Conservation (phyloP, 37 sponge, comb jelly and placozoan genomes). For the Axinella damicornis region DNA sequence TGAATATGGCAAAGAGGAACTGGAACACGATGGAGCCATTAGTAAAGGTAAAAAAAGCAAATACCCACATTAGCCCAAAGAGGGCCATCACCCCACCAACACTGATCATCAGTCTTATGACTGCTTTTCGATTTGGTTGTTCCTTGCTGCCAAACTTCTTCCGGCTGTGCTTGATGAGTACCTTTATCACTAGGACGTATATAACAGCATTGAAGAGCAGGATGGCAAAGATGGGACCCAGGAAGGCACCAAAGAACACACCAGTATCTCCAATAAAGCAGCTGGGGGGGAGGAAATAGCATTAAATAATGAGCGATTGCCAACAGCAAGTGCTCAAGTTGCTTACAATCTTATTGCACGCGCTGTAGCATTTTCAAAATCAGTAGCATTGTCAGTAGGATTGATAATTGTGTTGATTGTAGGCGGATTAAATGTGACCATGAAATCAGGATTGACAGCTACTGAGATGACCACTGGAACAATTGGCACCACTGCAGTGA, state of each 20-base stretch:
- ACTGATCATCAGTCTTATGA: slow-evolving; percentile 2
- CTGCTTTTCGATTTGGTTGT: not conserved
- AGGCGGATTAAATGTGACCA: not conserved
- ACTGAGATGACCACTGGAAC: slow-evolving; percentile 14
- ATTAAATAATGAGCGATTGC: no score
- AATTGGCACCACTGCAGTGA: slow-evolving; percentile 13
- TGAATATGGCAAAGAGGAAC: slow-evolving; percentile 51
- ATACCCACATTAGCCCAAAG: slow-evolving; percentile 64
- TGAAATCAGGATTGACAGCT: not conserved
- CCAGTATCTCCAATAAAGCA: slow-evolving; percentile 27
- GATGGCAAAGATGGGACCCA: slow-evolving; percentile 19
- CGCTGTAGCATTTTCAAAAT: no score
- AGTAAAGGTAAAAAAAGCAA: slow-evolving; percentile 43
- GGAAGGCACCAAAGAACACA: slow-evolving; percentile 35
- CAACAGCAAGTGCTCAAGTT: no score
- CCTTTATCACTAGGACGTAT: not conserved
- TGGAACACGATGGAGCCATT: slow-evolving; percentile 30
- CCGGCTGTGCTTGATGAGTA: slow-evolving; percentile 20
- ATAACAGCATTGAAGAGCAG: slow-evolving; percentile 20
- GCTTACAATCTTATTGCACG: no score
- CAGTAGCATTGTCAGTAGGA: no score
- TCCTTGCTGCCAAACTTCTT: not conserved
- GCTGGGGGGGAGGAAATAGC: not conserved
- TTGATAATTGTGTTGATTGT: no score
- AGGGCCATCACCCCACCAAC: slow-evolving; percentile 17